A percentile compares a stretch with the other conserved stretches of the same genome.
Evolutionary conservation across 2,113 vertebrate species (phyloP).

Genomic region (Ursus arctos): DNA sequence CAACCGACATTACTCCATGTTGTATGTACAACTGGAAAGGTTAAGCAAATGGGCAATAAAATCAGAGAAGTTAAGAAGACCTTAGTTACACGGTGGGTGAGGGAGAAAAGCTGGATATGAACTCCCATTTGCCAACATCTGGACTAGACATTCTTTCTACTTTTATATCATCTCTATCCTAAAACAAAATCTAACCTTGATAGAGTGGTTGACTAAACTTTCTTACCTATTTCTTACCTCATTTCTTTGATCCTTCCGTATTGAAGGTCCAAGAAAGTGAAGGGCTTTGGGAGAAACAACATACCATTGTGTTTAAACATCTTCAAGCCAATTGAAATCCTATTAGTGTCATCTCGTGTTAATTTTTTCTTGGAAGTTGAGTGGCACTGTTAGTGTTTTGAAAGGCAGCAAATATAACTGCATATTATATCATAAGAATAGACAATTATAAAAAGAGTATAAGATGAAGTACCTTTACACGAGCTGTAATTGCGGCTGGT

Average conservation of each 20-base stretch:
- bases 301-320: conserved; percentile 26
- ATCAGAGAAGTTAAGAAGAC: not conserved
- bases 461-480: conserved; percentile 87
- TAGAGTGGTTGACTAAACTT: not conserved
- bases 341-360: conserved; percentile 76
- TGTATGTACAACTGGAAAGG: not conserved
- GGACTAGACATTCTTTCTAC: not conserved
- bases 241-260: conserved; percentile 45
- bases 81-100: not conserved
- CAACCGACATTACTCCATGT: not conserved
- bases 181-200: conserved; percentile 30
- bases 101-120: not conserved
- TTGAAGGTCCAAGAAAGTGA: conserved; percentile 46
- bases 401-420: conserved; percentile 83
- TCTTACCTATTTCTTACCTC: conserved; percentile 54
- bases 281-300: conserved; percentile 57
- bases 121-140: not conserved
- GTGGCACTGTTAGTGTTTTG: conserved; percentile 82
- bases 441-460: conserved; percentile 86
- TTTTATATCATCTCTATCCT: conserved; percentile 3
- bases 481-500: conserved; percentile 87
- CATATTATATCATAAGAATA: conserved; percentile 85
- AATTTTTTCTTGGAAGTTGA: conserved; percentile 77
- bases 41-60: conserved; percentile 13
- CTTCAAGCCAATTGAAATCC: conserved; percentile 75